Conservation (phyloP, 2,113 vertebrate species). For the Lasiurus cinereus region DNA sequence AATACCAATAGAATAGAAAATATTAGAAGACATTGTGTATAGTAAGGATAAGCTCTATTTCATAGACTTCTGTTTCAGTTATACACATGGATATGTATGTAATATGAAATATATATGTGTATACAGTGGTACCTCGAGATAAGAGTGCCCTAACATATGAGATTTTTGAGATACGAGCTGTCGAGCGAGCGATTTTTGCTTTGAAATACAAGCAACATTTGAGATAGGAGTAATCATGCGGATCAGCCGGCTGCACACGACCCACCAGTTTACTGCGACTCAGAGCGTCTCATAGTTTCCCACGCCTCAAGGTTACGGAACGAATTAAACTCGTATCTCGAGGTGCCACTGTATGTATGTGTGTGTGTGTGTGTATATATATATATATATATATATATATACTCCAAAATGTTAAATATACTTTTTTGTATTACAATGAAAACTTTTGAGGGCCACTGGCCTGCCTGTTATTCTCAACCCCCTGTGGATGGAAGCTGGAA, state of each 20-base stretch:
- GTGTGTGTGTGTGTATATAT: neutral
- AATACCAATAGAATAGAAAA: neutral
- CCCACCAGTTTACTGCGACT: too few species aligned
- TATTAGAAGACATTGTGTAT: neutral
- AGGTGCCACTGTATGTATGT: too few species aligned
- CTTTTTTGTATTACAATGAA: slow-evolving; percentile 12
- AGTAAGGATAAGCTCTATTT: neutral
- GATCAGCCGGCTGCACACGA: too few species aligned
- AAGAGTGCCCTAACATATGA: too few species aligned
- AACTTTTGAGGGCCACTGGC: neutral
- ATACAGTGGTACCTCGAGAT: too few species aligned
- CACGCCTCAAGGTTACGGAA: too few species aligned
- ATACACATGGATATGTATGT: neutral
- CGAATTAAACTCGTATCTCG: too few species aligned
- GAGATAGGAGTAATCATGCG: too few species aligned
- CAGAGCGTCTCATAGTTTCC: too few species aligned
- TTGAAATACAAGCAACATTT: too few species aligned
- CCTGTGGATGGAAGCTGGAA: neutral
- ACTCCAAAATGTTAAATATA: neutral
- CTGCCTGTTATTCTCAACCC: neutral
- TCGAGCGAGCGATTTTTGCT: too few species aligned
- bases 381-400: neutral
- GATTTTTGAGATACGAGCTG: too few species aligned
- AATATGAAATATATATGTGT: neutral
- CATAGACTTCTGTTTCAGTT: neutral